These are phyloP conservation scores for Scaptodrosophila lebanonensis DNA, from an alignment of 1,140 invertebrate species.

Conservation along the genomic window DNA sequence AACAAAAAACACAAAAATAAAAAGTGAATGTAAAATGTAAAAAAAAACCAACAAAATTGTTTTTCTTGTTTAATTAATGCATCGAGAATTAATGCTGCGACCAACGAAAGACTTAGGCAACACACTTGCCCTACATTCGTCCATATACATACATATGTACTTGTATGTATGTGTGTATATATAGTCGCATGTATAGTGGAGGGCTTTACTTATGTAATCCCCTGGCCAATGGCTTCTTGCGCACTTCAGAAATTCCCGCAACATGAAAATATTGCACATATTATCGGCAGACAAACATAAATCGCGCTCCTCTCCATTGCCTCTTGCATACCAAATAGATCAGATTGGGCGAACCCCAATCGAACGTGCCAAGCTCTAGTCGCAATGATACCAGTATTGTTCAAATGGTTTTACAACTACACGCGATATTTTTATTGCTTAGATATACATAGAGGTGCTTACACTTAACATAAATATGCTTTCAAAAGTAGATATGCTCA, in stretches of 20 bases:
- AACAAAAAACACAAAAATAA: conserved; percentile 30
- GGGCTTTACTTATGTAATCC: too few species aligned
- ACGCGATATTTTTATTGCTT: too few species aligned
- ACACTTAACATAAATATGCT: too few species aligned
- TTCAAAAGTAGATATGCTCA: too few species aligned
- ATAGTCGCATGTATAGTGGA: too few species aligned
- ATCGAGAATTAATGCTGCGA: too few species aligned
- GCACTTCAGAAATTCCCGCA: conserved; percentile 34
- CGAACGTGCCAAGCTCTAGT: conserved; percentile 33
- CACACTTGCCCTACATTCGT: conserved; percentile 6
- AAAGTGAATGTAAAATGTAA: conserved; percentile 75
- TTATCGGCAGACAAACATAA: conserved; percentile 43
- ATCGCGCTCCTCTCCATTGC: conserved; percentile 15
- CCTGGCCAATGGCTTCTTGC: conserved; percentile 3
- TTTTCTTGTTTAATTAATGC: background rate
- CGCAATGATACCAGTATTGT: too few species aligned
- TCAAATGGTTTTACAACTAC: too few species aligned
- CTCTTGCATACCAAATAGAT: conserved; percentile 50
- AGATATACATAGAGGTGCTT: too few species aligned
- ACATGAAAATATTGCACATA: conserved; percentile 64
- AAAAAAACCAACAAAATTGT: background rate
- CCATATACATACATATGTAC: too few species aligned
- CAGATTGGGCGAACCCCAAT: too few species aligned
- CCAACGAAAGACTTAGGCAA: conserved; percentile 45
- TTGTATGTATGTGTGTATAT: too few species aligned